These are phyloP conservation scores for Drosophila pectinifera DNA, from an alignment of 1,140 invertebrate species.

Conservation along the genomic window DNA sequence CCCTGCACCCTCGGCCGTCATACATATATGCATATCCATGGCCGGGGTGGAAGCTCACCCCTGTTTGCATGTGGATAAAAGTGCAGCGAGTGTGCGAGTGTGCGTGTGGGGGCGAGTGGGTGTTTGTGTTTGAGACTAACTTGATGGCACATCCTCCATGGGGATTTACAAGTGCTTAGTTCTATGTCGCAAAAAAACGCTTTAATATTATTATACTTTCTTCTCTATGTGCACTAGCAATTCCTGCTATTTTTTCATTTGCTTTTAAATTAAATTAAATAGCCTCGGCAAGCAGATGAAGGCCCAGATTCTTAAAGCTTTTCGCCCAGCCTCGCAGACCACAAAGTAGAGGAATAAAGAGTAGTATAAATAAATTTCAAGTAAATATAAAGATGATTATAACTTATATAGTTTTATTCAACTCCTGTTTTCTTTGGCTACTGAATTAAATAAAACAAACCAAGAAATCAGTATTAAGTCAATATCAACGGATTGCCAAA, in stretches of 20 bases:
- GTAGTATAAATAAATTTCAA: background rate
- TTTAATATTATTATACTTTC: conserved; percentile 84
- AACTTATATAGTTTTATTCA: no score
- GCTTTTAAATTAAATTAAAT: conserved; percentile 77
- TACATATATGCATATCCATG: conserved; percentile 46
- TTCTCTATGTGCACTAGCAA: conserved; percentile 72
- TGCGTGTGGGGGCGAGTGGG: conserved; percentile 36
- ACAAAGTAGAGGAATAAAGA: background rate
- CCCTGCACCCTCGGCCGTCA: background rate
- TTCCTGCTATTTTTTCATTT: conserved; percentile 51
- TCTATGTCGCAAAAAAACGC: conserved; percentile 82
- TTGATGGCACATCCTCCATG: conserved; percentile 83
- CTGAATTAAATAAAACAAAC: background rate
- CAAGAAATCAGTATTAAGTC: background rate
- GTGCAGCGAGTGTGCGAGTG: conserved; percentile 48
- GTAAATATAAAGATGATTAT: no score
- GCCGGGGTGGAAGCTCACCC: conserved; percentile 52
- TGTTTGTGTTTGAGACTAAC: conserved; percentile 81
- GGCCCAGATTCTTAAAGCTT: conserved; percentile 43
- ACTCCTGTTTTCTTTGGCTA: no score
- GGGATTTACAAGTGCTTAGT: conserved; percentile 84
- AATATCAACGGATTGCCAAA: background rate
- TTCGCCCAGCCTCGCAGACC: background rate
- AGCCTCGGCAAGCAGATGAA: conserved; percentile 46
- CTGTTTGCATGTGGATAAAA: conserved; percentile 77